Percentiles rank a stretch among this genome's conserved stretches.
These are phyloP conservation scores for Celastrina argiolus DNA, from an alignment of 2,888 invertebrate genomes.

Conservation along the genomic window DNA sequence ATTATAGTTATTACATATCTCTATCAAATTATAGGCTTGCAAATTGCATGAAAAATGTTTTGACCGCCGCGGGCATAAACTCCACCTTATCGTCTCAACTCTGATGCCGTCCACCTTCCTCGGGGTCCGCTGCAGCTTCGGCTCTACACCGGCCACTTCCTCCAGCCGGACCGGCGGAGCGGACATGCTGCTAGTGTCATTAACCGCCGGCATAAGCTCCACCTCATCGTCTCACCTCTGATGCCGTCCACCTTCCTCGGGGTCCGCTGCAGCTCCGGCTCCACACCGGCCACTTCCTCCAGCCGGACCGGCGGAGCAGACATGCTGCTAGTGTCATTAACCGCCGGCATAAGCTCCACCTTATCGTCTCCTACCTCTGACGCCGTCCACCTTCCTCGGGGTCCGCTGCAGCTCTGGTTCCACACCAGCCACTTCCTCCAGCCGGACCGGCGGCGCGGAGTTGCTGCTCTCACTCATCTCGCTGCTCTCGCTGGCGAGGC, in stretches of 20 bases:
- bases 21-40: no score
- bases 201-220: no score
- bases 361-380: slow-evolving; percentile 56
- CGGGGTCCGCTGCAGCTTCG: slow-evolving; percentile 59
- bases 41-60: no score
- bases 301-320: slow-evolving; percentile 56
- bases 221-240: slow-evolving; percentile 58
- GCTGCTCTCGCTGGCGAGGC: slow-evolving; percentile 67
- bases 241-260: slow-evolving; percentile 40
- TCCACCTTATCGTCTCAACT: neutral
- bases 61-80: no score
- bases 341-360: no score
- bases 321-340: no score
- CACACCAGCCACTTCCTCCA: slow-evolving; percentile 70
- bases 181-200: slow-evolving; percentile 65
- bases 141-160: slow-evolving; percentile 73
- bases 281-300: slow-evolving; percentile 71
- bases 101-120: neutral
- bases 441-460: slow-evolving; percentile 55
- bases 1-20: no score
- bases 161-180: slow-evolving; percentile 59
- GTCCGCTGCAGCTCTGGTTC: slow-evolving; percentile 75
- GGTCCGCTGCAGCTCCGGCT: slow-evolving; percentile 67
- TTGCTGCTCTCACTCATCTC: slow-evolving; percentile 68
- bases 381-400: slow-evolving; percentile 70